Conservation (phyloP, 2,113 vertebrate species). For the Pelobates fuscus region DNA sequence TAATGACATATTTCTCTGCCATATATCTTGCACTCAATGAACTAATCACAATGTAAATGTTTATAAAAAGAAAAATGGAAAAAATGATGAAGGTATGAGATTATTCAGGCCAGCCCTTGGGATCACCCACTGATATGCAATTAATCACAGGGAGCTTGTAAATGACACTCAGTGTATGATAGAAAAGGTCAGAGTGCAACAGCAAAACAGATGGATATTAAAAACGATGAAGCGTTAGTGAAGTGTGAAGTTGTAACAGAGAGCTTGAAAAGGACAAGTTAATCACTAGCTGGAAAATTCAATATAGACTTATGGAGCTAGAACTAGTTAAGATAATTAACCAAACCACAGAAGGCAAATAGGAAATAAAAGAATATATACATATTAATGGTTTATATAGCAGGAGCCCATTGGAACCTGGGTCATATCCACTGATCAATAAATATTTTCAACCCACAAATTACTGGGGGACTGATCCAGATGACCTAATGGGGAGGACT, state of each 20-base stretch:
- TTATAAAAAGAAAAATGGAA: slow-evolving; percentile 30
- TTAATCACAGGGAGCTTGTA: slow-evolving; percentile 36
- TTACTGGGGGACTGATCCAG: no score
- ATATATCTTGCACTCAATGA: slow-evolving; percentile 3
- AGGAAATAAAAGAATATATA: no score
- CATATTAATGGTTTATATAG: no score
- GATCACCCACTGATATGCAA: slow-evolving; percentile 12
- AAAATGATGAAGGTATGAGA: slow-evolving; percentile 22
- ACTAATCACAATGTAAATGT: slow-evolving; percentile 17
- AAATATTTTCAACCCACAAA: no score
- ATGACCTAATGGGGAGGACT: no score
- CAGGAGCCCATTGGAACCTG: no score
- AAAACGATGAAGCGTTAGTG: slow-evolving; percentile 3
- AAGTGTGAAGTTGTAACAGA: slow-evolving; percentile 16
- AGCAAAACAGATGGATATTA: slow-evolving; percentile 15
- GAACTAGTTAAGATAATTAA: no score
- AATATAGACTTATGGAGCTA: no score
- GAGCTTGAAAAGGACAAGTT: slow-evolving; percentile 26
- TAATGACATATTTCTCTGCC: not conserved
- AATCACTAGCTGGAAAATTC: slow-evolving; percentile 7
- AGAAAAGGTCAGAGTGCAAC: slow-evolving; percentile 27
- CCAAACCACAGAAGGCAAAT: no score
- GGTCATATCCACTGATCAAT: no score
- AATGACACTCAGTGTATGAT: slow-evolving; percentile 31
- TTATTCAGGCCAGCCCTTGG: slow-evolving; percentile 25